Percentiles rank a stretch among this genome's conserved stretches.
phyloP scores from a whole-genome alignment of 2,888 invertebrate species.

The Luffia ferchaultella region DNA sequence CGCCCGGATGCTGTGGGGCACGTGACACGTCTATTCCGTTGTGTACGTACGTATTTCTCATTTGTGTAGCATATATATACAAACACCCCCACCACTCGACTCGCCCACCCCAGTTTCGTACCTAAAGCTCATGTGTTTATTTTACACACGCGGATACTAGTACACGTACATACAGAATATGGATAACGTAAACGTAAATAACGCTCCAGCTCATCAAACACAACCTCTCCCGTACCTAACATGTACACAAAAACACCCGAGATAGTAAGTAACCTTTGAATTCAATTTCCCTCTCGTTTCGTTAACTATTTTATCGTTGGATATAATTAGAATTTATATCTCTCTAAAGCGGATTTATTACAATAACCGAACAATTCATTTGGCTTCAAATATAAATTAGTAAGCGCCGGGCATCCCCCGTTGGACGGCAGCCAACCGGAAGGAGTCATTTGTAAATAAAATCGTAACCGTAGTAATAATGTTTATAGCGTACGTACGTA shows the following conservation, averaged over 20 bases:
- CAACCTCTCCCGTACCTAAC: no score
- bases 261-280: no score
- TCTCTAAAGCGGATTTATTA: background rate
- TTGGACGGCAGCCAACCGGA: slow-evolving; percentile 57
- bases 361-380: background rate
- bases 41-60: slow-evolving; percentile 27
- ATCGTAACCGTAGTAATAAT: slow-evolving; percentile 35
- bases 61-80: background rate
- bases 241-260: no score
- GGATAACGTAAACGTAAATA: no score
- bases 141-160: no score
- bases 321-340: background rate
- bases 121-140: no score
- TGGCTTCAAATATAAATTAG: slow-evolving; percentile 17
- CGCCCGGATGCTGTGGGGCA: slow-evolving; percentile 27
- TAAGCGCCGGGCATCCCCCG: slow-evolving; percentile 48
- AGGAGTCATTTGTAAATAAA: slow-evolving; percentile 52
- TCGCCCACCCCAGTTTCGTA: background rate
- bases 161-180: no score
- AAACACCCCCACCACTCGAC: background rate
- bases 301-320: background rate
- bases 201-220: no score
- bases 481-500: background rate
- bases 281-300: no score
- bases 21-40: slow-evolving; percentile 33